A percentile compares a stretch with the other conserved stretches of the same genome.
These are phyloP conservation scores for Philonicus albiceps DNA, from an alignment of 2,888 invertebrate genomes.

Conservation along the genomic window DNA sequence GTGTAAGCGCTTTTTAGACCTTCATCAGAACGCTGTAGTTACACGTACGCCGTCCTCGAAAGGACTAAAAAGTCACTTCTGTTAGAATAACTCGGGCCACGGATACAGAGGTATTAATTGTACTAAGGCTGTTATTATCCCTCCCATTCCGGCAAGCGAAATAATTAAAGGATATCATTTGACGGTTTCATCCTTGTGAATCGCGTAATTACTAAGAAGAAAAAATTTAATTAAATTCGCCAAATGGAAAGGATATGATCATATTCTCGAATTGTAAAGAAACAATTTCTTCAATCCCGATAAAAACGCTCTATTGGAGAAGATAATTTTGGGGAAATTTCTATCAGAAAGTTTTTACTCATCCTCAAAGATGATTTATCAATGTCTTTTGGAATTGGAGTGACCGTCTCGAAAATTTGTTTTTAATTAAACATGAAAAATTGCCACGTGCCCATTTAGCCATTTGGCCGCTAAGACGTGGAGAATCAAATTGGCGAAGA, in stretches of 20 bases:
- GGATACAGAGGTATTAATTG: background rate
- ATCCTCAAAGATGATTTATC: background rate
- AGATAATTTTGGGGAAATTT: background rate
- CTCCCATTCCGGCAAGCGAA: background rate
- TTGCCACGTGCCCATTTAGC: background rate
- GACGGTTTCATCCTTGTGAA: background rate
- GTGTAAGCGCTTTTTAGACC: background rate
- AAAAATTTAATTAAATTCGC: constrained; percentile 8
- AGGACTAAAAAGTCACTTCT: background rate
- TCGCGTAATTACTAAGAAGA: background rate
- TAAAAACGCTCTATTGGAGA: background rate
- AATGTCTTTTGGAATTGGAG: background rate
- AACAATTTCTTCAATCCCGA: background rate
- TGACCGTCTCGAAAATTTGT: constrained; percentile 34
- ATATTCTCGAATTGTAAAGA: background rate
- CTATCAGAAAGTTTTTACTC: background rate
- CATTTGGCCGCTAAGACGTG: background rate
- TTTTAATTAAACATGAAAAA: constrained; percentile 46
- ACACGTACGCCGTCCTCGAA: background rate
- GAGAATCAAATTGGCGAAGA: background rate
- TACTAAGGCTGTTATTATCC: background rate
- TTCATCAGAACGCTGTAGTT: background rate
- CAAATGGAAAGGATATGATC: background rate
- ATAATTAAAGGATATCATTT: background rate
- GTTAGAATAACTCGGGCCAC: background rate